Conservation (phyloP, 64 coral and sea anemone species). For the Orbicella faveolata region DNA sequence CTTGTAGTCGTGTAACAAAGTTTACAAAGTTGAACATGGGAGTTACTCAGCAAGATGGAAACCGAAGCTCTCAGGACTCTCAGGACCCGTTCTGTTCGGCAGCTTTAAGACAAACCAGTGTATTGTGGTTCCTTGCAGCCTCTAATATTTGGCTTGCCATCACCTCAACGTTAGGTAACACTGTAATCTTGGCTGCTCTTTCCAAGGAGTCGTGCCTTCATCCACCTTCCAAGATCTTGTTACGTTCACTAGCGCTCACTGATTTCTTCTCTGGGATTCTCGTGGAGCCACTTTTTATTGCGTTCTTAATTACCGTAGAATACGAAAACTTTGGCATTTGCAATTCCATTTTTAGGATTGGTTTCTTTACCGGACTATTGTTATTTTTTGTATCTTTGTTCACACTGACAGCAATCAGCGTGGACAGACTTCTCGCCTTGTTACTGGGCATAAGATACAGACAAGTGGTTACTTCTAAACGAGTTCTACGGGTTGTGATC, state of each 20-base stretch:
- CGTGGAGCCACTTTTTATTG: not conserved
- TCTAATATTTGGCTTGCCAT: not conserved
- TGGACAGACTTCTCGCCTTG: conserved; percentile 1
- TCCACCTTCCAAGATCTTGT: conserved; percentile 3
- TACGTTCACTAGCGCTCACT: not conserved
- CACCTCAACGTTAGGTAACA: not conserved
- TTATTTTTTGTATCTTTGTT: not conserved
- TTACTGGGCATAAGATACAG: not conserved
- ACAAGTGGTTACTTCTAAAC: not conserved
- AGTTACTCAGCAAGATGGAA: too few species aligned
- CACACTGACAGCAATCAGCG: not conserved
- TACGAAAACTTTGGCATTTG: not conserved
- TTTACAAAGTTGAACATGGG: too few species aligned
- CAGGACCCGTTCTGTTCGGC: too few species aligned
- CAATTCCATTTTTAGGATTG: too few species aligned
- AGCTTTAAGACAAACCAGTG: too few species aligned
- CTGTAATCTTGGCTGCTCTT: not conserved
- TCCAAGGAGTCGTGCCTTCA: not conserved
- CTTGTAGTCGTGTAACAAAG: too few species aligned
- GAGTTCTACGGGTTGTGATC: not conserved
- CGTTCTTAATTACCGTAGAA: not conserved
- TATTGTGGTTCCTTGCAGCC: not conserved
- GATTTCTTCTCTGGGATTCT: not conserved
- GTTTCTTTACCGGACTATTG: not conserved
- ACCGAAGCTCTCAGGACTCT: too few species aligned